These are phyloP conservation scores for Phocoena sinus DNA, from an alignment of 2,113 vertebrate species.

Conservation along the genomic window DNA sequence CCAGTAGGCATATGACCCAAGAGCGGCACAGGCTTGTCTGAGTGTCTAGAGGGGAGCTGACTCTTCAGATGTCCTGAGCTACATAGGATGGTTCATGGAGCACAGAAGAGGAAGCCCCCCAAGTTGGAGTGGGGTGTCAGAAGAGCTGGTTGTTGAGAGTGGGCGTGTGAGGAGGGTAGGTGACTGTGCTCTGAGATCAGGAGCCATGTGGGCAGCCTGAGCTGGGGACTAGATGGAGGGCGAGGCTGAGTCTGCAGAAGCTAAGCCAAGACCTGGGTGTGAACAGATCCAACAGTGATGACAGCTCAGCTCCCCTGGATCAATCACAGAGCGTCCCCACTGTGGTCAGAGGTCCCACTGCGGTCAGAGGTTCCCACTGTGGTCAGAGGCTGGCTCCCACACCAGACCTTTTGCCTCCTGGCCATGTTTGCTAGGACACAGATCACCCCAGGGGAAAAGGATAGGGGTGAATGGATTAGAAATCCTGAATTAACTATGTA, in stretches of 20 bases:
- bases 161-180: fast-evolving
- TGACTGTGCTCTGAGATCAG: background rate
- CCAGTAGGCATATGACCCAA: fast-evolving
- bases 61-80: background rate
- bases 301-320: background rate
- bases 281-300: background rate
- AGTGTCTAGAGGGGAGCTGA: background rate
- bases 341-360: background rate
- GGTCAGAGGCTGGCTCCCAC: background rate
- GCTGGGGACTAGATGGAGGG: background rate
- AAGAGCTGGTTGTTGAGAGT: background rate
- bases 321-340: background rate
- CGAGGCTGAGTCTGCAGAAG: background rate
- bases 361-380: background rate
- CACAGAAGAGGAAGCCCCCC: background rate
- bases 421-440: no score
- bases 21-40: background rate
- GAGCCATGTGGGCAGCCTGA: background rate
- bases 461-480: fast-evolving
- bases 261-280: background rate
- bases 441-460: background rate
- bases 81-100: background rate
- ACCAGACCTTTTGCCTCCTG: background rate
- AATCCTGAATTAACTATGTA: background rate
- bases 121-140: no score